phyloP scores from a whole-genome alignment of 2,797 vertebrate species.

The Poeciliopsis presidionis region DNA sequence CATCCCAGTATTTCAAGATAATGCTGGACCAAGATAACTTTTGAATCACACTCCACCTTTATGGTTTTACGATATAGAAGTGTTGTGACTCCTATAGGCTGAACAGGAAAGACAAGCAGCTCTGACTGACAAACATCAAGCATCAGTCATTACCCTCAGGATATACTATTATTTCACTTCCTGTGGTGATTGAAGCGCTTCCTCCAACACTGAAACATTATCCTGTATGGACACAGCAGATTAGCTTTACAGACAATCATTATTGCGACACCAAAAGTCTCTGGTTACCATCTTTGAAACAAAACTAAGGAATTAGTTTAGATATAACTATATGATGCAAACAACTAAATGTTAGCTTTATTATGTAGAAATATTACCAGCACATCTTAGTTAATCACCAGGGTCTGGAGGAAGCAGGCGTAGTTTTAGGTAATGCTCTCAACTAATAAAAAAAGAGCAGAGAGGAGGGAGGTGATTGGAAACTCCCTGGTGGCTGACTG shows the following conservation, averaged over 20 bases:
- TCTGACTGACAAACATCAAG: conserved; percentile 2
- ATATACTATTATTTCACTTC: conserved; percentile 43
- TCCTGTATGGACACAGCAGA: conserved; percentile 2
- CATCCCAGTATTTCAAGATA: background rate
- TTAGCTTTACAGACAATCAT: background rate
- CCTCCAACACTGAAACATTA: conserved; percentile 39
- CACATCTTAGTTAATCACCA: conserved; percentile 19
- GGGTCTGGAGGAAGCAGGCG: conserved; percentile 29
- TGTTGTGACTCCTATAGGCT: background rate
- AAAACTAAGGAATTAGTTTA: background rate
- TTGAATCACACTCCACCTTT: background rate
- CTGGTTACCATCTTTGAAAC: background rate
- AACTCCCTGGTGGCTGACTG: conserved; percentile 68
- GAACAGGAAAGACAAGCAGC: conserved; percentile 1
- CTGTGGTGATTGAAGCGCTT: conserved; percentile 25
- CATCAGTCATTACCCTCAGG: conserved; percentile 21
- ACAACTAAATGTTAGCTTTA: background rate
- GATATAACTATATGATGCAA: background rate
- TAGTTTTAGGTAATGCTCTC: conserved; percentile 20
- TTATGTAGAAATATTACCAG: background rate
- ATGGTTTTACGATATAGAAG: background rate
- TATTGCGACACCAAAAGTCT: background rate
- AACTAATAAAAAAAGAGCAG: conserved; percentile 12
- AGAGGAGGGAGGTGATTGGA: conserved; percentile 64
- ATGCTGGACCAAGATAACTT: background rate